These are phyloP conservation scores for Psittacula echo DNA, from an alignment of 2,797 vertebrate genomes.

Conservation along the genomic window DNA sequence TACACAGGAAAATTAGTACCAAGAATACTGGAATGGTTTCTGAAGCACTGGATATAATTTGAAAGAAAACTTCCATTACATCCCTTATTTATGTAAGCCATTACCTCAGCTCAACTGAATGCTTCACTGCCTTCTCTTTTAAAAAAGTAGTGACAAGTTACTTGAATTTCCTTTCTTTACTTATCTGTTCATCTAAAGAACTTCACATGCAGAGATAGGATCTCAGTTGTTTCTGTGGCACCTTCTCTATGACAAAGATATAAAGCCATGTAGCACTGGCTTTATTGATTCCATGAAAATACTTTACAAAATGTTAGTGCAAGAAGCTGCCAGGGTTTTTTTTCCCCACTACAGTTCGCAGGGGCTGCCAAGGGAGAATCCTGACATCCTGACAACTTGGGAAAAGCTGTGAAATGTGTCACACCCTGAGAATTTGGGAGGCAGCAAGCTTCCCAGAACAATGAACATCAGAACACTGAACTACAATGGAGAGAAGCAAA, in stretches of 20 bases:
- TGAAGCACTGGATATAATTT: background rate
- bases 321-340: background rate
- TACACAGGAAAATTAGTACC: background rate
- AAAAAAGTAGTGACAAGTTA: background rate
- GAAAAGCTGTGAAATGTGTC: background rate
- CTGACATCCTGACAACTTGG: background rate
- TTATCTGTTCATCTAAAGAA: background rate
- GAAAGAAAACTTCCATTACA: slow-evolving; percentile 28
- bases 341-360: background rate
- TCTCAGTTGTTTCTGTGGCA: background rate
- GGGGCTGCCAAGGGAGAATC: background rate
- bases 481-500: background rate
- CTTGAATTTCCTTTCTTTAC: background rate
- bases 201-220: background rate
- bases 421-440: background rate
- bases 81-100: background rate
- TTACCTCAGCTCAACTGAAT: slow-evolving; percentile 11
- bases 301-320: background rate
- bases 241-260: background rate
- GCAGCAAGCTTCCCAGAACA: background rate
- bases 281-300: background rate
- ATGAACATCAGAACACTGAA: background rate
- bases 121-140: background rate
- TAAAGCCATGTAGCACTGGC: background rate
- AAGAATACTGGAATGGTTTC: background rate